Evolutionary conservation across 2,113 vertebrate genomes (phyloP).

Genomic region (Pongo pygmaeus): DNA sequence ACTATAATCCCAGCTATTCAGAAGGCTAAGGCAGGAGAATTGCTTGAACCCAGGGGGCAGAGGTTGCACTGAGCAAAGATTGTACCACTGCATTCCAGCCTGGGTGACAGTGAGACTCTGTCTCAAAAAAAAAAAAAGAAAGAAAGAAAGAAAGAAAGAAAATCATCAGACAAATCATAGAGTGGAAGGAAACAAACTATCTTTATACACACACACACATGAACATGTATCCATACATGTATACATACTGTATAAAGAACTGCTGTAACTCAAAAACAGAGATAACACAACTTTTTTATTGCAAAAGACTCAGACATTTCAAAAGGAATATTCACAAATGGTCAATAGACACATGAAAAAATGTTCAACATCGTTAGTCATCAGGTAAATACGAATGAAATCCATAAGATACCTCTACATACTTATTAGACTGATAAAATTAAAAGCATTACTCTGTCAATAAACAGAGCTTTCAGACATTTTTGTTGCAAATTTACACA

Average conservation of each 20-base stretch:
- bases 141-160: background rate
- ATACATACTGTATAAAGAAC: background rate
- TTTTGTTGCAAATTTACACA: background rate
- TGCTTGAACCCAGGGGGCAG: too few species aligned
- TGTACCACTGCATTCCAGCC: too few species aligned
- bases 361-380: background rate
- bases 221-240: background rate
- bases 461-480: background rate
- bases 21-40: too few species aligned
- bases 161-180: background rate
- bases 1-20: too few species aligned
- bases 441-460: background rate
- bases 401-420: background rate
- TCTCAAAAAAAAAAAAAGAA: too few species aligned
- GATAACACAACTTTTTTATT: background rate
- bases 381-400: background rate
- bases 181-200: background rate
- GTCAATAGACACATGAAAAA: background rate
- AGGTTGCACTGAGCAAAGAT: too few species aligned
- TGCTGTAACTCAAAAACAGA: background rate
- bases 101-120: too few species aligned
- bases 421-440: background rate
- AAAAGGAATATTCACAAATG: background rate
- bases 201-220: background rate
- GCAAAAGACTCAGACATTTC: background rate